Evolutionary conservation across 1,140 invertebrate species (phyloP).

Genomic region (Cecropterus lyciades): DNA sequence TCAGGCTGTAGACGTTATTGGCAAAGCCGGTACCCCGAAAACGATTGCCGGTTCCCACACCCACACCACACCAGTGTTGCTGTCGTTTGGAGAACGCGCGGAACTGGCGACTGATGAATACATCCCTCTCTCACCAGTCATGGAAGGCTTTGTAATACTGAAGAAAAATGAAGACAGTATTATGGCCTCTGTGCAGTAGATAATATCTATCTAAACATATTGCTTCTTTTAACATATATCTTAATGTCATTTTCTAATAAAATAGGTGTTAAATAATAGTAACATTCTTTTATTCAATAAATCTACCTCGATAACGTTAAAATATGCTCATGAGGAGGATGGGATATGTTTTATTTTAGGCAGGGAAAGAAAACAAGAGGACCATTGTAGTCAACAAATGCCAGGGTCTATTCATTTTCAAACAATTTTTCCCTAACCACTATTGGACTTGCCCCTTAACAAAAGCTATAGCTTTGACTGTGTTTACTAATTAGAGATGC

Average conservation of each 20-base stretch:
- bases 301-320: too few species aligned
- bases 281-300: constrained; percentile 6
- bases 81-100: constrained; percentile 98
- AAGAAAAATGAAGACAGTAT: constrained; percentile 92
- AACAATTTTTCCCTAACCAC: too few species aligned
- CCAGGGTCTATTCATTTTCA: too few species aligned
- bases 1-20: constrained; percentile 99
- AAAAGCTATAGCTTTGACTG: too few species aligned
- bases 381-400: too few species aligned
- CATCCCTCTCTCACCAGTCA: constrained; percentile 95
- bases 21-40: constrained; percentile 99
- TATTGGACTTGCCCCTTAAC: too few species aligned
- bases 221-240: constrained; percentile 38
- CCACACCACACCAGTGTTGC: constrained; percentile 98
- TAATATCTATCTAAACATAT: constrained; percentile 27
- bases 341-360: too few species aligned
- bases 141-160: constrained; percentile 99
- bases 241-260: constrained; percentile 13
- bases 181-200: constrained; percentile 74
- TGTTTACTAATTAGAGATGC: too few species aligned
- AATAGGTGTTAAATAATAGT: background rate
- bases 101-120: constrained; percentile 99
- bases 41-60: constrained; percentile 99
- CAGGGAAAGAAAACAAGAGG: too few species aligned
- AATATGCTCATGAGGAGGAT: too few species aligned